Base-by-base conservation (phyloP, 2,113 vertebrate species). In the Jaculus jaculus region DNA sequence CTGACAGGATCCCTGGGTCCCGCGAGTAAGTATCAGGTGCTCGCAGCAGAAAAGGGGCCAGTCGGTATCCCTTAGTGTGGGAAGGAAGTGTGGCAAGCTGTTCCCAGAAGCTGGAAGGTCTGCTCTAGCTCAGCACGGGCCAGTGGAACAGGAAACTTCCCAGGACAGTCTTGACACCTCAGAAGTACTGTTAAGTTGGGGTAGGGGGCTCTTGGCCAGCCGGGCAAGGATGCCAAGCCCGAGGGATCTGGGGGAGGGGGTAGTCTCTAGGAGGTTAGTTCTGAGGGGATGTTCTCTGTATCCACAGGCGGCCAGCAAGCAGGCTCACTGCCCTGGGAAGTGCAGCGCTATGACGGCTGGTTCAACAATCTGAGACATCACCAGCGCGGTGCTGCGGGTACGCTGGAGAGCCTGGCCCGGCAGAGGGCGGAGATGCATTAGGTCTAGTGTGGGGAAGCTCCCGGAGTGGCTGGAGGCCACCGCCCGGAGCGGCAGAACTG, bases 271-370 rank as follows among this genome's bases (percentile, higher is more conserved):
- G 24, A 71, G 75, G 28, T 54, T 10, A 61, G 16, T 3, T 12
- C 26, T 65, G 85, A 89, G 7, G 1, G 20, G 0, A 63, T 30
- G 0, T 28, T 92, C 1, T 16, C 24, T 97, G 37, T 95, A 30
- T 92, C 96, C 28, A 60, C 97, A 99, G 99, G 84, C 61, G 93
- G 97, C 3, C 94, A 97, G 58, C 85, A 97, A 6, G 90, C 89
- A 92, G 96, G 11, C 54, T 30, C 93, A 6, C 87, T 96, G 88
- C 73, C 96, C 47, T 99, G 99, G 99, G 99, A 99, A 97, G 97
- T 99, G 1, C 98, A 99, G 94, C 99, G 99, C 74, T 99, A 99
- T 0, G 99, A 99, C 0, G 99, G 99, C 34, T 99, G 99, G 99
- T 99, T 99, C 97, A 99, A 99, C 98, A 99, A 99, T 95, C 96